Evolutionary conservation across 2,113 vertebrate species (phyloP).

Genomic region (Odontesthes bonariensis): DNA sequence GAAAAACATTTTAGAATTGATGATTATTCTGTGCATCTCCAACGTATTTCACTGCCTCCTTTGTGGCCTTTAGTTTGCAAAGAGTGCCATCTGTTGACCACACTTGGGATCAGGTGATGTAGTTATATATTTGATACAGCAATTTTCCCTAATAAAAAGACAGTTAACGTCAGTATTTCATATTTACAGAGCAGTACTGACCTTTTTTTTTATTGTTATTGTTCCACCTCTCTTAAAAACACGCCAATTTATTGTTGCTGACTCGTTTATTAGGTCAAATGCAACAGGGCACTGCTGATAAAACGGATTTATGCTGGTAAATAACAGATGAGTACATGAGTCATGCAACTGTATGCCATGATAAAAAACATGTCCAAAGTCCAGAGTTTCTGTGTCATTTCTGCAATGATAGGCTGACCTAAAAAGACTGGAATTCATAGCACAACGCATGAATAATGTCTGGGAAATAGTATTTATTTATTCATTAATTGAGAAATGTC

Average conservation of each 20-base stretch:
- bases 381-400: constrained; percentile 24
- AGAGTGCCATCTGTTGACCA: constrained; percentile 51
- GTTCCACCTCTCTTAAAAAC: constrained; percentile 2
- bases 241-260: constrained; percentile 7
- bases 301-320: constrained; percentile 2
- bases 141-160: background rate
- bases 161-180: constrained; percentile 7
- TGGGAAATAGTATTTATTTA: constrained; percentile 56
- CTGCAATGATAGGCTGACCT: background rate
- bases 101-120: background rate
- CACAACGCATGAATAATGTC: constrained; percentile 15
- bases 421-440: constrained; percentile 12
- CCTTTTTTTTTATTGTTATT: background rate
- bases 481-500: constrained; percentile 63
- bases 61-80: constrained; percentile 13
- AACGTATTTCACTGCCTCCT: background rate
- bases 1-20: background rate
- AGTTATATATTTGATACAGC: background rate
- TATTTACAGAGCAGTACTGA: constrained; percentile 1
- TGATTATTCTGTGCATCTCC: background rate
- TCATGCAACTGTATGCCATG: constrained; percentile 30
- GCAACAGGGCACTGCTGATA: constrained; percentile 30
- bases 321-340: constrained; percentile 1
- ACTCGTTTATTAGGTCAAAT: constrained; percentile 53
- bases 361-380: constrained; percentile 53